These are phyloP conservation scores for Dendrocopos noguchii DNA, from an alignment of 2,113 vertebrate genomes.

Conservation along the genomic window DNA sequence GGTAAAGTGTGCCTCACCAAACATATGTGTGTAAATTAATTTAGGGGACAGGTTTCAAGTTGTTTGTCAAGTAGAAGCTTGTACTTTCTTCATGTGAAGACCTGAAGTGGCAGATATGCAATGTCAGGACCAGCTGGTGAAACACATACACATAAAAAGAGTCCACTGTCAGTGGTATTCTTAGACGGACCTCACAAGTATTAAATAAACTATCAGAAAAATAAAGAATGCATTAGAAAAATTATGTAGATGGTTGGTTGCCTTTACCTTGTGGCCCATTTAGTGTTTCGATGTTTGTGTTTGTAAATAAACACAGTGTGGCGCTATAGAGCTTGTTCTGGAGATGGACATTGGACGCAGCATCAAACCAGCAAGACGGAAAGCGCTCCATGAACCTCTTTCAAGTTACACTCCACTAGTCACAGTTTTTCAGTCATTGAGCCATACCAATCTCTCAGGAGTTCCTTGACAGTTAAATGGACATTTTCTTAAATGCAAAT, in stretches of 20 bases:
- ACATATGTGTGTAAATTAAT: neutral
- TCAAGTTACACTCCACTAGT: neutral
- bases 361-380: neutral
- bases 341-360: neutral
- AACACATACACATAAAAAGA: neutral
- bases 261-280: neutral
- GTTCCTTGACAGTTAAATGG: conserved; percentile 12
- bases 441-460: neutral
- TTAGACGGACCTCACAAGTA: neutral
- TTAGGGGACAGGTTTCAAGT: neutral
- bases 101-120: neutral
- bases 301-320: conserved; percentile 14
- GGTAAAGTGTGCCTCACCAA: neutral
- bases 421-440: neutral
- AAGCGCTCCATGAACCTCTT: neutral
- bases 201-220: neutral
- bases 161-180: neutral
- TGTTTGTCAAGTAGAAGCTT: neutral
- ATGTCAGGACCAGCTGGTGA: neutral
- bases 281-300: neutral
- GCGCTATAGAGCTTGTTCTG: conserved; percentile 36
- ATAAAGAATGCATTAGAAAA: neutral
- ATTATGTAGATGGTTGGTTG: neutral
- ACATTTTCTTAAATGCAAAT: neutral
- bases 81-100: neutral